Evolutionary conservation across 1,140 invertebrate genomes (phyloP), one percentile per base, ranked within the genome.

Genomic region (Drosophila nigromelanica): DNA sequence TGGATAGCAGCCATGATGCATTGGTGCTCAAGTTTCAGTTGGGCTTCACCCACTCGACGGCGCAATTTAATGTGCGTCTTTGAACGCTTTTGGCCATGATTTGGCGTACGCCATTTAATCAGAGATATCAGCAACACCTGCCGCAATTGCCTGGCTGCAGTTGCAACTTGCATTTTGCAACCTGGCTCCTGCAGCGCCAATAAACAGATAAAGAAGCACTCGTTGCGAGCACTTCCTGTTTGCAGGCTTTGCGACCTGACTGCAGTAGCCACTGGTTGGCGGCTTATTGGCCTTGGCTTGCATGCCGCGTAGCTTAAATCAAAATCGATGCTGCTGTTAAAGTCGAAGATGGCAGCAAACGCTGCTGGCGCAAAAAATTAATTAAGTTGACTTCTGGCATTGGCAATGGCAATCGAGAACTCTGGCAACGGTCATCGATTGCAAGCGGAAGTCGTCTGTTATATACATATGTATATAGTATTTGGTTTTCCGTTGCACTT

Each of bases 331-430:
- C 55, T 58, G 76, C 63, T 11, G 43, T 56, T 52, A 35, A 52
- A 52, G 14, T 15, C 33, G 70, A 42, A 61, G 66, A 47, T 27
- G 27, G 5, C 27, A 27, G 27, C 67, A 40, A 48, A 40, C 40
- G 81, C 81, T 86, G 63, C 18, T 61, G 82, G 83, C 76, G 67
- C 64, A 73, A 69, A 45, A 89, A 89, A 89, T 89, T 89, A 89
- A 89, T 89, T 89, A 89, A 89, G 83, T 89, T 89, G 83, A 89
- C 83, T 89, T 89, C 83, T 89, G 83, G 83, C 83, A 89, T 78
- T 83, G 83, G 73, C 82, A 78, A 77, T 76, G 61, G 54, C 27
- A 30, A 42, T 43, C 30, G 15, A 39, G 39, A 54, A 52, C 43
- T 35, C 69, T 52, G 8, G 39, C 27, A 27, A 11, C 52, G 27